Base-by-base conservation (phyloP, 1,140 invertebrate species). In the Drosophila setifemur region DNA sequence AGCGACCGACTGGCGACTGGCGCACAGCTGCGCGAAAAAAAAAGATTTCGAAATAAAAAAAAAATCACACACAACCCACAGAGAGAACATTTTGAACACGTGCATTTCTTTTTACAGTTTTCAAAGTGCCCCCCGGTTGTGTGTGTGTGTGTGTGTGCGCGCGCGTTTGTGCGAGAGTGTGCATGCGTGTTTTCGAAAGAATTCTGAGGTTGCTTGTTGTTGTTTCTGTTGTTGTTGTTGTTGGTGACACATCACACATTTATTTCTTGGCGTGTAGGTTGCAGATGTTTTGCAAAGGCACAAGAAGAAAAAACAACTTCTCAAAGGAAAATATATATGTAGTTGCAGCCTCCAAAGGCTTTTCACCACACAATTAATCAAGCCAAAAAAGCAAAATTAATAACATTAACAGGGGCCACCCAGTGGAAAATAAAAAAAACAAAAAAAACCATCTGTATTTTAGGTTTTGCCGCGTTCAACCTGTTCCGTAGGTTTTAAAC, bases 41-140 rank as follows among this genome's bases (percentile, higher is more conserved):
- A 79, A 78, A 74, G 61, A 55, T 44, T 70, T 70, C 54, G 70
- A 64, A 64, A 83, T 78, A 77, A 85, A 49, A 73, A 71, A 78
- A 52, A 60, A 52, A 68, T 48, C 42, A 52, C 44, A 58, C 78
- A 77, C n/a, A 61, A 50, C 48, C 52, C 76, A 74, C 73, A 81
- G 69, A 72, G 79, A 83, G 73, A 83, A 83, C 79, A 83, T 83
- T 83, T 79, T 74, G 79, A 83, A 83, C 78, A 83, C 78, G 78
- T 83, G 78, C 78, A 83, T 83, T 83, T 83, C 78, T 82, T 82
- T 76, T 77, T 77, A 82, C 76, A 69, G 72, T 60, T 70, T 64
- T 48, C 57, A 55, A 25, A 47, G 35, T 52, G 47, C 47, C 28
- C 28, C 19, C 44, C 44, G n/a, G n/a, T n/a, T 58, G 45, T 47